Evolutionary conservation across 64 coral and sea anemone genomes (phyloP), one percentile per base, ranked within the genome.

Genomic region (Dendrophyllia cribrosa): DNA sequence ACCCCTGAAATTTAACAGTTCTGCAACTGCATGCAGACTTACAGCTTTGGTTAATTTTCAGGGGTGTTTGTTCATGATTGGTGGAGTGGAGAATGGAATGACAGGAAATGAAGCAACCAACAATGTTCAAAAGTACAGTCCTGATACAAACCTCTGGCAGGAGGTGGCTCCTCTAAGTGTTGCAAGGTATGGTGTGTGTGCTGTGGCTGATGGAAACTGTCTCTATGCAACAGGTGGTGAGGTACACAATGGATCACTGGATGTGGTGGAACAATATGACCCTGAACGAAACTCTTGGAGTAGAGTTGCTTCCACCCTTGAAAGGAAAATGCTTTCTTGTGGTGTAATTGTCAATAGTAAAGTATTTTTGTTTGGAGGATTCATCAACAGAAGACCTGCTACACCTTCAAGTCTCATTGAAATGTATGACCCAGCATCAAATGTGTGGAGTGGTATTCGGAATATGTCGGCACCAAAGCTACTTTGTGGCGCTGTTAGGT

Each of bases 281-380:
- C 89, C 89, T 0, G 34, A 53, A 69, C 23, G 46, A 43, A 59
- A 91, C 44, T 22, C 17, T 58, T 83, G 89, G 89, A 83, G 20
- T 17, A 66, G 63, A 66, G 21, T 66, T 66, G 63, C 63, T 17
- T 6, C 63, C 19, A 66, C 63, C 21, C 63, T 4, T 66, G 71
- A 83, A 13, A 50, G 59, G 17, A 70, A 87, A 20, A 79, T 69
- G 21, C 70, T 87, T 58, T 87, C 93, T 0, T 74, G 64, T 43
- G 93, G 93, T 11, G 77, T 84, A 15, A 58, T 79, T 25, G 51
- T 45, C 44, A 88, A 90, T 56, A 74, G 83, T 23, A 72, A 13
- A 12, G 74, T 94, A 43, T 94, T 84, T 24, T 67, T 94, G 0
- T 60, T 89, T 43, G 93, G 93, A 10, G 93, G 93, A 8, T 71